These are phyloP conservation scores for Drosophila percnosoma DNA, from an alignment of 2,888 invertebrate species.

Conservation along the genomic window DNA sequence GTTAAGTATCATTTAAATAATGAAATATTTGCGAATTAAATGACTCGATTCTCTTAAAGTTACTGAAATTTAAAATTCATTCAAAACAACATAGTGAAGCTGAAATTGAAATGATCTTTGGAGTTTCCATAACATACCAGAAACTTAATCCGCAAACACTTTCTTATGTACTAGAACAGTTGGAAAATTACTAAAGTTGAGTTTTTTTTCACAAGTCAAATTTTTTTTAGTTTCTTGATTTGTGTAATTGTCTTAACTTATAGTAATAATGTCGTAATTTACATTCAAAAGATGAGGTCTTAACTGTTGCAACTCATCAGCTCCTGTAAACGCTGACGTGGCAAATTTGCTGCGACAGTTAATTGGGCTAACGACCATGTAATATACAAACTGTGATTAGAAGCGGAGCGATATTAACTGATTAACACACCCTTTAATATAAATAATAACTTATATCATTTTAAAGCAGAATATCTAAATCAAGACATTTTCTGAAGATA, in stretches of 20 bases:
- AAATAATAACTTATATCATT: background rate
- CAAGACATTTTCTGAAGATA: background rate
- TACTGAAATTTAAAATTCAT: background rate
- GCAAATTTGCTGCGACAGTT: background rate
- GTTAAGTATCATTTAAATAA: background rate
- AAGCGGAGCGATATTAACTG: background rate
- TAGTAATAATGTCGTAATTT: background rate
- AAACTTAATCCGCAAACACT: background rate
- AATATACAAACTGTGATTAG: background rate
- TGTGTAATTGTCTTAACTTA: background rate
- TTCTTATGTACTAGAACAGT: background rate
- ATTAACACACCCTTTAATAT: background rate
- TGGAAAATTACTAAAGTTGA: background rate
- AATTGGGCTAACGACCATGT: background rate
- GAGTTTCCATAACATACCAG: background rate
- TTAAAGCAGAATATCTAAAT: background rate
- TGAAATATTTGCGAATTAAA: background rate
- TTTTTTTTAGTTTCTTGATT: background rate
- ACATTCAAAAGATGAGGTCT: background rate
- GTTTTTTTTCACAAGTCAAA: background rate
- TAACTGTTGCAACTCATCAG: slow-evolving; percentile 3
- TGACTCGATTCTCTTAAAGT: background rate
- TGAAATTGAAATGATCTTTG: background rate
- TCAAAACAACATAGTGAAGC: background rate
- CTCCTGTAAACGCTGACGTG: slow-evolving; percentile 39